Base-by-base conservation (phyloP, 2,888 invertebrate species). In the Pharmacophagus antenor region DNA sequence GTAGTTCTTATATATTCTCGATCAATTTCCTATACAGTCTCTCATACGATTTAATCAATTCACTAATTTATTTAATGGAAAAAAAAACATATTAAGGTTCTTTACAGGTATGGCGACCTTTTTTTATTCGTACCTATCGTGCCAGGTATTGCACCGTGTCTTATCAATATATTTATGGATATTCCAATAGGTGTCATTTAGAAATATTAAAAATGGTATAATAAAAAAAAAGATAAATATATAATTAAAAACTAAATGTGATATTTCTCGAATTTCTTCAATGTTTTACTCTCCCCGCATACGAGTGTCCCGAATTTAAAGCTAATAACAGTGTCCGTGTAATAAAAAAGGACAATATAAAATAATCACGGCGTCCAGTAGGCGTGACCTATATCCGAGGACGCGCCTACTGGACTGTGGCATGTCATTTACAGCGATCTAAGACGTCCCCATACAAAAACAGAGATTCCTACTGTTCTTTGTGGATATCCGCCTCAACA, bases 61-160 rank as follows among this genome's bases (percentile, higher is more conserved):
- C 10, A 49, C 25, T 37, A 60, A 56, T 56, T 56, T 47, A 56
- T 47, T 55, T 23, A 31, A 60, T 18, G 37, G 37, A 18, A 46
- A 56, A 42, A 46, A 15, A 37, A 4, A 6, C 15, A 4, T 4
- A 37, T n/a, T 37, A 37, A 37, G 37, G n/a, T n/a, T n/a, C n/a
- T n/a, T n/a, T n/a, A n/a, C n/a, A n/a, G n/a, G n/a, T n/a, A n/a
- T n/a, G n/a, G n/a, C n/a, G n/a, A n/a, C n/a, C n/a, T n/a, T n/a
- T n/a, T n/a, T n/a, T n/a, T n/a, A n/a, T n/a, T n/a, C n/a, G n/a
- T n/a, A n/a, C n/a, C n/a, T n/a, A n/a, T n/a, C n/a, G n/a, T n/a
- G n/a, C n/a, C n/a, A n/a, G n/a, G n/a, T n/a, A n/a, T n/a, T n/a
- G n/a, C n/a, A n/a, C n/a, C n/a, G n/a, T n/a, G n/a, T n/a, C n/a